A percentile compares a stretch with the other conserved stretches of the same genome.
phyloP scores from a whole-genome alignment of 92 coral and sea anemone species.

The Zoanthus sociatus region DNA sequence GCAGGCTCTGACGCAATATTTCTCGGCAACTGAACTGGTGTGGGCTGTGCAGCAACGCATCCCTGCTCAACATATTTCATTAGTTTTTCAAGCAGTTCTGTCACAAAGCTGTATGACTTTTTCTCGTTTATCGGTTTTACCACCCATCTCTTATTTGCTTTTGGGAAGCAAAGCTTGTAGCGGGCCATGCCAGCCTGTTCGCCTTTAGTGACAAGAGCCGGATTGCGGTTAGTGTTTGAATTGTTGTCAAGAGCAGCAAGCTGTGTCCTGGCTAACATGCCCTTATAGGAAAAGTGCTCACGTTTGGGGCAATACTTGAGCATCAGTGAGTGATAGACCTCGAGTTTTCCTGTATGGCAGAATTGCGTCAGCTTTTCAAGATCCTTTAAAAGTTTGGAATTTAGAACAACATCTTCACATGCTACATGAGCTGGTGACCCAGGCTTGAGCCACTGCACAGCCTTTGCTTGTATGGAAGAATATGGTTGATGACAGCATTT shows the following conservation, averaged over 20 bases:
- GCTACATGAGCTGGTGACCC: constrained; percentile 52
- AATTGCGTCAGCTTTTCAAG: no score
- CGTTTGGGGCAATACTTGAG: background rate
- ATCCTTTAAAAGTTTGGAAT: constrained; percentile 15
- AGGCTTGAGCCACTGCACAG: constrained; percentile 50
- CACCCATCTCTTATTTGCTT: background rate
- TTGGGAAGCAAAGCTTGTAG: background rate
- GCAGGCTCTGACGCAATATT: no score
- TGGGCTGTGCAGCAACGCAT: no score
- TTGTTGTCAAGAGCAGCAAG: constrained; percentile 18
- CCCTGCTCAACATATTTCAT: no score
- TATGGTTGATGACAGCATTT: background rate
- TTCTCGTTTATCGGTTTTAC: background rate
- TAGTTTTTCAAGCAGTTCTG: constrained; percentile 45
- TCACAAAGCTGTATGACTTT: background rate
- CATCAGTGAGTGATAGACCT: background rate
- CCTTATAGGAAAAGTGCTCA: background rate
- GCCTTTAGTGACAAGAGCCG: background rate
- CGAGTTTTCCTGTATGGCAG: no score
- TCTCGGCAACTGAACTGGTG: no score
- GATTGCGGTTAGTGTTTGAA: background rate
- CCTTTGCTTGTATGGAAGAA: background rate
- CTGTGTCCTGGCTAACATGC: background rate
- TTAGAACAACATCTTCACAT: constrained; percentile 50
- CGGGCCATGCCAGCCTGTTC: background rate